These are phyloP conservation scores for Sanderia malayensis DNA, from an alignment of 30 jellyfish, hydroid and myxozoan species.

Conservation along the genomic window DNA sequence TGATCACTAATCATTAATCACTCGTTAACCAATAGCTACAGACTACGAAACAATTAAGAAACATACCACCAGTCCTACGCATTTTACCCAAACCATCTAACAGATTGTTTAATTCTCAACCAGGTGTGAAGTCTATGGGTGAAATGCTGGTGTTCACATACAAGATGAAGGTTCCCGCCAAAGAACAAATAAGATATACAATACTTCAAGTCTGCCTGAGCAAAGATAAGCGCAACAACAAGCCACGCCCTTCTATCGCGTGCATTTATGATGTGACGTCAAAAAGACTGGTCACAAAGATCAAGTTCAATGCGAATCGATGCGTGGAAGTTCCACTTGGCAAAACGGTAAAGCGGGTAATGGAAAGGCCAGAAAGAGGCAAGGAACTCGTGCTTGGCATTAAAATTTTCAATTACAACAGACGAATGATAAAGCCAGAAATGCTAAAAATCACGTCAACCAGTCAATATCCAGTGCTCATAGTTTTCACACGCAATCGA, in stretches of 20 bases:
- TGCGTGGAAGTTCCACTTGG: not conserved
- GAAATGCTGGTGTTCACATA: not conserved
- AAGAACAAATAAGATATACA: slow-evolving; percentile 32
- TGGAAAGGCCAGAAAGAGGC: not conserved
- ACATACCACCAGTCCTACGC: too few species aligned
- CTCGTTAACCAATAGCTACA: too few species aligned
- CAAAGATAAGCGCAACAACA: not conserved
- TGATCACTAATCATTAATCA: too few species aligned
- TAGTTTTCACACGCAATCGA: slow-evolving; percentile 10
- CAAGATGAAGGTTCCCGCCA: slow-evolving; percentile 30
- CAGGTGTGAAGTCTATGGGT: too few species aligned
- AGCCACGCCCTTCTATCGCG: not conserved
- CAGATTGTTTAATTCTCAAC: too few species aligned
- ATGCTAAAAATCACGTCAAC: not conserved
- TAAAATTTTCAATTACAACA: not conserved
- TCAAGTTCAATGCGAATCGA: not conserved
- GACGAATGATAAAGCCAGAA: not conserved
- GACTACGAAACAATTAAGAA: too few species aligned
- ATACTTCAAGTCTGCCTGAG: slow-evolving; percentile 41
- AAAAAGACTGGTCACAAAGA: not conserved
- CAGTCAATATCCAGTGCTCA: not conserved
- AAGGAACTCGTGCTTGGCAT: not conserved
- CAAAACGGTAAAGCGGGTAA: not conserved
- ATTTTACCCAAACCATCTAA: too few species aligned
- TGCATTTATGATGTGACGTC: slow-evolving; percentile 13